Base-by-base conservation (phyloP, 2,888 invertebrate genomes). In the Leucozona laternaria region DNA sequence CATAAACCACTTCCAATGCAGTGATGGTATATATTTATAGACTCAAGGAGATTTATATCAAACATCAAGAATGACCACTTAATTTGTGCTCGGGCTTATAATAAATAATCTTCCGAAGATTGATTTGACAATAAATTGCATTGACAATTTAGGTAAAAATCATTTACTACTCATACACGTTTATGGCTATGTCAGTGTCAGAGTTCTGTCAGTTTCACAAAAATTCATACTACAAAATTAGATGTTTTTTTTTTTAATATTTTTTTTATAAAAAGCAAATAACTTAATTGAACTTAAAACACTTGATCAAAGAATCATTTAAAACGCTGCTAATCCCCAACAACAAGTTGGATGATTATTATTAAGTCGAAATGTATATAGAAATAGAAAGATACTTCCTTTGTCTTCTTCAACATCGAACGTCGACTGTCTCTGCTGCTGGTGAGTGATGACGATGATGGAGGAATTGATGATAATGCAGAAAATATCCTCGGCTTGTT, bases 261-360 rank as follows among this genome's bases (percentile, higher is more conserved):
- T 31, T 17, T 13, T 20, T 20, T 13, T 5, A 60, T 2, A 80
- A 76, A 71, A 76, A 20, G 28, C 73, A 85, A 80, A 78, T 77
- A 76, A 70, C 25, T 37, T 48, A 8, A 45, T 28, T 37, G 50
- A 62, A 45, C 13, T 28, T 20, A 55, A 40, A 55, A 40, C 55
- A 57, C 13, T 55, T 13, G 15, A 57, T 66, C 55, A 55, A 45
- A 45, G 50, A 53, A 68, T 68, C 50, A 53, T 66, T 48, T 34
- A 37, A 57, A 71, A 20, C 28, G 25, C 53, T 71, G 17, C 57
- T 77, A 85, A 81, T 85, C 80, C 73, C 53, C 68, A 57, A 73
- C 77, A 80, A 85, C 80, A 85, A 77, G 85, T 85, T 85, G 73
- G 58, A 84, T 80, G 57, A 57, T 64, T 34, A 70, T 58, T 72